Percentiles rank a stretch among this genome's conserved stretches.
These are phyloP conservation scores for Ditula angustiorana DNA, from an alignment of 2,888 invertebrate genomes.

Conservation along the genomic window DNA sequence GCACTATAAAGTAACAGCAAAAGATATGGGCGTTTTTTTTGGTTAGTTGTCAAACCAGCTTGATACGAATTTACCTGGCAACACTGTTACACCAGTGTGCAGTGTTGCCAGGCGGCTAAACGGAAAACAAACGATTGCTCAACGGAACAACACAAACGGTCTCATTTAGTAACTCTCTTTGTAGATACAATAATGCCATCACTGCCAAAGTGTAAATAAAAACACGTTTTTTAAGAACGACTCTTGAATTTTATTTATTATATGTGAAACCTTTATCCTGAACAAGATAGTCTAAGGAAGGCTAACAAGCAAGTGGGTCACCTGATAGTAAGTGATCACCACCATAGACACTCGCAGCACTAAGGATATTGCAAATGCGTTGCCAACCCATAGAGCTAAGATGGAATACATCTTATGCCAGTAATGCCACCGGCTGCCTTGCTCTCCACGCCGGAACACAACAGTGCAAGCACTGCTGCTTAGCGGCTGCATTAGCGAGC, in stretches of 20 bases:
- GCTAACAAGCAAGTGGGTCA: too few species aligned
- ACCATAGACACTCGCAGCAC: too few species aligned
- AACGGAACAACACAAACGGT: constrained; percentile 66
- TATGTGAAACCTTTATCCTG: neutral
- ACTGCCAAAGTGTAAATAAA: constrained; percentile 86
- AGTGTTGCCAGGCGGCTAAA: constrained; percentile 22
- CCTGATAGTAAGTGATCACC: too few species aligned
- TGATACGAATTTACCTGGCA: neutral
- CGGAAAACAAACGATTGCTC: constrained; percentile 61
- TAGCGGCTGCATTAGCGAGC: too few species aligned
- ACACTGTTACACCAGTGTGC: constrained; percentile 8
- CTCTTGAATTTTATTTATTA: constrained; percentile 33
- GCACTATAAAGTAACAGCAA: neutral
- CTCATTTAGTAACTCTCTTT: constrained; percentile 84
- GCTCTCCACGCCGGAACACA: too few species aligned
- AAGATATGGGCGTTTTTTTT: neutral
- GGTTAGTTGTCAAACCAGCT: neutral
- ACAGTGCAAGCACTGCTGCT: too few species aligned
- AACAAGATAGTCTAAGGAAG: too few species aligned
- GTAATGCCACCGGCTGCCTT: too few species aligned
- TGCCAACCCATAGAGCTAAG: too few species aligned
- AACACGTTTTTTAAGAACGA: constrained; percentile 63
- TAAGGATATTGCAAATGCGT: too few species aligned
- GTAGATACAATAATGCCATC: constrained; percentile 80
- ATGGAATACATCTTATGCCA: too few species aligned